Base-by-base conservation (phyloP, 1,140 invertebrate genomes). In the Mizuhopecten yessoensis region DNA sequence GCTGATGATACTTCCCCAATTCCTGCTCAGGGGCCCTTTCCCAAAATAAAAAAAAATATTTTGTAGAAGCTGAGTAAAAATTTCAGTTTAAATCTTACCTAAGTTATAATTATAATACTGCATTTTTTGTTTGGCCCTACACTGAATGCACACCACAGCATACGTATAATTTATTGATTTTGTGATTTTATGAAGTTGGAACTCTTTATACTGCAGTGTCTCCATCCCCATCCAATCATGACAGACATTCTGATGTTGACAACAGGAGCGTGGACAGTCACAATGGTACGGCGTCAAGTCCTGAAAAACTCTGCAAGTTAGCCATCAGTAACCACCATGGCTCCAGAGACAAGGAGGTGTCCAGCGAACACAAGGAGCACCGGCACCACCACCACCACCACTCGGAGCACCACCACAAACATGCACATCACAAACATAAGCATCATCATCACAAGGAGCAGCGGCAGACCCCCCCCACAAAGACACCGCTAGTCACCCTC, bases 341-440 rank as follows among this genome's bases (percentile, higher is more conserved):
- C n/a, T 75, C 57, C 23, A 75, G 57, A n/a, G 57, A 75, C 0
- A n/a, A n/a, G 23, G 23, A 75, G 1, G 42, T 45, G 9, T 45
- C 42, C 23, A n/a, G 57, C 17, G 57, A 75, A 29, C 57, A 75
- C 23, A 75, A 75, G n/a, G 57, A 75, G 5, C 57, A n/a, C 3
- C 57, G 17, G 9, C 57, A 17, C 9, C 57, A 75, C 9, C 88
- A 88, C 34, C 89, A 92, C 57, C 86, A 88, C n/a, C 89, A 92
- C 89, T 91, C 88, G 36, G 90, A 91, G 29, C 93, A 95, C 29
- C 92, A 93, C 42, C 91, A 93, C 34, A 91, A 93, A 57, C 92
- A 93, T 90, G 86, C 90, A 33, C 92, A 94, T 86, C 93, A 94
- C 36, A 94, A 94, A 87, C 93, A 95, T 34, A 93, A 93, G 34